Evolutionary conservation across 2,888 invertebrate species (phyloP), one percentile per base, ranked within the genome.

Genomic region (Micoletzkya japonica): DNA sequence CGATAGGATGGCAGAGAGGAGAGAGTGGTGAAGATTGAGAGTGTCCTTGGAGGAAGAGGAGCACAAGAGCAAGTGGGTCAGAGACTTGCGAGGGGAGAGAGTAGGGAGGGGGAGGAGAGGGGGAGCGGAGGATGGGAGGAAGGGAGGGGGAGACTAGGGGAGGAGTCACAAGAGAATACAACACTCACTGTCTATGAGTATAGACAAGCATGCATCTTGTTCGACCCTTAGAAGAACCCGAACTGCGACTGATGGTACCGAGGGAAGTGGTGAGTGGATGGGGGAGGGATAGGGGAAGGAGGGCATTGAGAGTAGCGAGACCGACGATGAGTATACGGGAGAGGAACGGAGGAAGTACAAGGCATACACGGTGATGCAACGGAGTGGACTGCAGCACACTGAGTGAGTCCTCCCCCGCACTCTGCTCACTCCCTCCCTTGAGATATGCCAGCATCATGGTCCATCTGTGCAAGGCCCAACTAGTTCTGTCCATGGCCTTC

Each of bases 361-460:
- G 60, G 78, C 82, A 24, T 83, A 82, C 70, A 83, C 82, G 2
- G 81, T 83, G 2, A 83, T 83, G 80, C 82, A 83, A 70, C 71
- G 80, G 20, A 74, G 78, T 14, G 83, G 83, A 52, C 82, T 83
- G 64, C 83, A 83, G 63, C 83, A 83, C 60, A 83, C 83, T 26
- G 83, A 83, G 82, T 82, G 28, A 59, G 77, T 71, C 20, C 14
- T 3, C 28, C 30, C 50, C n/a, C 28, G 2, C 4, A 20, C 17
- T 24, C 28, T 37, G n/a, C n/a, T n/a, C n/a, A n/a, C n/a, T n/a
- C n/a, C n/a, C 32, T 68, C 30, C 24, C 28, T 49, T 57, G 14
- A 78, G 80, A 71, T 82, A 83, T 49, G 77, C 81, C 30, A 76
- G 76, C 63, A 83, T 84, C 30, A 78, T 84, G 75, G 73, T 81